Percentiles rank a stretch among this genome's conserved stretches.
Conservation (phyloP, 2,113 vertebrate genomes). For the Pantherophis guttatus region DNA sequence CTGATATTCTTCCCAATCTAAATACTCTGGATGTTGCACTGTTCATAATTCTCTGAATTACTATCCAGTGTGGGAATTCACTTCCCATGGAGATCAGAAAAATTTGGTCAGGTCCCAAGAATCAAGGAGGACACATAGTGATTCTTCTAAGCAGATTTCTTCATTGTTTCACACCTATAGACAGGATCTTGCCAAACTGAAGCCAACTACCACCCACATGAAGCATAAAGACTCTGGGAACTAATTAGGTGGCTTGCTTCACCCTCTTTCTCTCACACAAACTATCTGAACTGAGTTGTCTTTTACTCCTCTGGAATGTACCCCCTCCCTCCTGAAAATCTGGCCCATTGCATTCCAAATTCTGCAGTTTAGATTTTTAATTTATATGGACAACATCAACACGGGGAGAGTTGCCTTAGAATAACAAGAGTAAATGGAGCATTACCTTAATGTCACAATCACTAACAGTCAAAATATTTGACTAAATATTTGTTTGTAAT, state of each 20-base stretch:
- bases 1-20: neutral
- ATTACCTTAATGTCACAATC: neutral
- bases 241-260: neutral
- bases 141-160: neutral
- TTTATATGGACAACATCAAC: neutral
- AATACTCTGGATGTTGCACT: neutral
- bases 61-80: neutral
- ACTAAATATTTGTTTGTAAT: conserved; percentile 67
- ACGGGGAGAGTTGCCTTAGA: neutral
- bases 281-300: neutral
- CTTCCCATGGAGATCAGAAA: neutral
- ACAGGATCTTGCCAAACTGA: neutral
- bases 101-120: neutral
- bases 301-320: neutral
- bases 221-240: neutral
- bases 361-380: neutral
- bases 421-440: neutral
- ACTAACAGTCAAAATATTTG: neutral
- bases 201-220: neutral
- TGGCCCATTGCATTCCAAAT: neutral
- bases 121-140: neutral
- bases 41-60: neutral
- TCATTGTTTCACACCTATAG: neutral
- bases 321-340: too few species aligned
- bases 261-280: neutral